A percentile compares a stretch with the other conserved stretches of the same genome.
Evolutionary conservation across 2,113 vertebrate species (phyloP).

Genomic region (Dicaeum eximium): DNA sequence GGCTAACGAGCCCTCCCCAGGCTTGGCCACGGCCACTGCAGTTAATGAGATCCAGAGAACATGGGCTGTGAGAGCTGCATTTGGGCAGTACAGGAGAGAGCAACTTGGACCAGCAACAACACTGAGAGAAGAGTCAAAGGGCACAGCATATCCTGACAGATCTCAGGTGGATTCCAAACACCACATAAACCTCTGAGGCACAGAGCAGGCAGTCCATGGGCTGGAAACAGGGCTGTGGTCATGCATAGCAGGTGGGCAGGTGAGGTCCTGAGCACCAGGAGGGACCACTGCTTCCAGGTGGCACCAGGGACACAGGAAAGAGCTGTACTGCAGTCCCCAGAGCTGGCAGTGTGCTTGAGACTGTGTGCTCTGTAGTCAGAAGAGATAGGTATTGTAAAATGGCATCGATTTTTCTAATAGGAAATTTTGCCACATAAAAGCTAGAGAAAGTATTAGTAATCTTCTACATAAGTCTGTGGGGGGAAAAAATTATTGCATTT

Average conservation of each 20-base stretch:
- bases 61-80: neutral
- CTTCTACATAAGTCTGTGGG: neutral
- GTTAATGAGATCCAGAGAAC: neutral
- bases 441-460: neutral
- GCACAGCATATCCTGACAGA: neutral
- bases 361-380: neutral
- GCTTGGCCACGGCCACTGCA: neutral
- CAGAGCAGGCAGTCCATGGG: neutral
- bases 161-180: neutral
- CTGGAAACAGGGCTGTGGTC: neutral
- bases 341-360: neutral
- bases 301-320: neutral
- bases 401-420: neutral
- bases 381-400: neutral
- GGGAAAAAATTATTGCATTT: neutral
- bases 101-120: neutral
- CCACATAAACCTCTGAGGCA: neutral
- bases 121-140: neutral
- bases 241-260: neutral
- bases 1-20: neutral
- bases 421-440: neutral
- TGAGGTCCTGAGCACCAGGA: neutral
- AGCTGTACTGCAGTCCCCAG: rapidly evolving
- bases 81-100: neutral
- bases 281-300: neutral